phyloP scores from a whole-genome alignment of 1,140 invertebrate genomes.

The Bombus vancouverensis region DNA sequence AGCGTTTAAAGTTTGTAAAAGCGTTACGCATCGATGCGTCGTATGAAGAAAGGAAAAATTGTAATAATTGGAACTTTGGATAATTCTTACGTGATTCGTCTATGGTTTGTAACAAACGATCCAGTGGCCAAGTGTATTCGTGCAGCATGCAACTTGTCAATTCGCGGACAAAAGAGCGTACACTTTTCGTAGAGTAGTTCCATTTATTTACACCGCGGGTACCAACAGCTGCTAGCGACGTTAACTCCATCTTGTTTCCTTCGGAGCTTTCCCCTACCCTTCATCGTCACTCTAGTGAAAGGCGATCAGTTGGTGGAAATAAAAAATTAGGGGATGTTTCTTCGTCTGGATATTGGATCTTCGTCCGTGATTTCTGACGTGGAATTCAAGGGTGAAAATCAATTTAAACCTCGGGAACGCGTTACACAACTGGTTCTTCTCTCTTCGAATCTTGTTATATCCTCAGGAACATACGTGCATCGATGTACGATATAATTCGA shows the following conservation, averaged over 20 bases:
- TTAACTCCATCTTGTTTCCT: slow-evolving; percentile 64
- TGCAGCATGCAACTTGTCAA: slow-evolving; percentile 27
- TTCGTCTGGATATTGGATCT: slow-evolving; percentile 29
- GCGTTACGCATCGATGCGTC: too few relatives aligned
- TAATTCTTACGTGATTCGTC: too few relatives aligned
- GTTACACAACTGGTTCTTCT: background rate
- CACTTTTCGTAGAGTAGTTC: slow-evolving; percentile 47
- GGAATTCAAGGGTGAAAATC: slow-evolving; percentile 19
- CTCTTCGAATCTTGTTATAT: background rate
- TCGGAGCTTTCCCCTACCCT: background rate
- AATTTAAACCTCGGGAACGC: slow-evolving; percentile 17
- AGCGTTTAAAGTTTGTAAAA: too few relatives aligned
- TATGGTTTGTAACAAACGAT: too few relatives aligned
- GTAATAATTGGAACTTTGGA: too few relatives aligned
- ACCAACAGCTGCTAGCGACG: slow-evolving; percentile 70
- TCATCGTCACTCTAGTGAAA: slow-evolving; percentile 28
- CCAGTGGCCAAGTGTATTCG: too few relatives aligned
- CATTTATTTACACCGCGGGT: slow-evolving; percentile 68
- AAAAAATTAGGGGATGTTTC: slow-evolving; percentile 37
- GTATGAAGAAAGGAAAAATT: too few relatives aligned
- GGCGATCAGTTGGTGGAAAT: slow-evolving; percentile 34
- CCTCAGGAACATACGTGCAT: background rate
- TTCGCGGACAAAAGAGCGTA: slow-evolving; percentile 41
- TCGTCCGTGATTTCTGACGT: background rate
- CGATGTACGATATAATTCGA: too few relatives aligned